These are phyloP conservation scores for Drosophila hamatofila DNA, from an alignment of 2,888 invertebrate genomes.

Conservation along the genomic window DNA sequence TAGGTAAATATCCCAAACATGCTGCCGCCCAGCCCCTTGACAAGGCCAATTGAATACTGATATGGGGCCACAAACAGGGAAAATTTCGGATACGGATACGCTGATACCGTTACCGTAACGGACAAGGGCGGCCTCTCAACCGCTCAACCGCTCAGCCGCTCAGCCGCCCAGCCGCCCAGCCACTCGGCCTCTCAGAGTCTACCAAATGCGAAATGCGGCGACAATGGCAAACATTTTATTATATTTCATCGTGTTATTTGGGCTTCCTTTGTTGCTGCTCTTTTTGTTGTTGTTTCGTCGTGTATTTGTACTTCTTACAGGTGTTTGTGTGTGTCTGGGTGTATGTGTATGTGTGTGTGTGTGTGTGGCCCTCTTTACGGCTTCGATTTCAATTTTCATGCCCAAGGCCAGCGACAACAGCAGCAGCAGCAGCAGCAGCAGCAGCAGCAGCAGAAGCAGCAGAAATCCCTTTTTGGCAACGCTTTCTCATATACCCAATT, in stretches of 20 bases:
- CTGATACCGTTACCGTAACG: conserved; percentile 21
- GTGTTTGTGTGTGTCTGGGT: conserved; percentile 26
- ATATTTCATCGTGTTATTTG: conserved; percentile 46
- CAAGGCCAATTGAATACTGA: conserved; percentile 53
- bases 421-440: conserved; percentile 8
- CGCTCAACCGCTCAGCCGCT: too few relatives aligned
- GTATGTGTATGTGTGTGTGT: conserved; percentile 9
- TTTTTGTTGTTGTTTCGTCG: conserved; percentile 15
- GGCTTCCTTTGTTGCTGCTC: conserved; percentile 16
- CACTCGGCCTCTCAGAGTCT: conserved; percentile 8
- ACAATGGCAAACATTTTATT: conserved; percentile 71
- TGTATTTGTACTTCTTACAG: conserved; percentile 32
- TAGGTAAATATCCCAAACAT: conserved; percentile 29
- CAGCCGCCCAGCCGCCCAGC: background rate
- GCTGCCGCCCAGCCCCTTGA: background rate
- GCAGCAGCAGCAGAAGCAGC: background rate
- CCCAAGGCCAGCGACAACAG: conserved; percentile 36
- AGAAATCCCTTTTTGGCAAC: conserved; percentile 62
- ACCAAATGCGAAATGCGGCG: conserved; percentile 46
- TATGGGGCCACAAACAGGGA: conserved; percentile 37
- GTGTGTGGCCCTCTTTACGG: conserved; percentile 51
- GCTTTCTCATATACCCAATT: conserved; percentile 12
- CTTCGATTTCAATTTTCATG: conserved; percentile 73
- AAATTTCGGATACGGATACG: conserved; percentile 46
- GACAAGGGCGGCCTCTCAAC: conserved; percentile 21